phyloP scores from a whole-genome alignment of 2,113 vertebrate genomes.

The Neotoma lepida region DNA sequence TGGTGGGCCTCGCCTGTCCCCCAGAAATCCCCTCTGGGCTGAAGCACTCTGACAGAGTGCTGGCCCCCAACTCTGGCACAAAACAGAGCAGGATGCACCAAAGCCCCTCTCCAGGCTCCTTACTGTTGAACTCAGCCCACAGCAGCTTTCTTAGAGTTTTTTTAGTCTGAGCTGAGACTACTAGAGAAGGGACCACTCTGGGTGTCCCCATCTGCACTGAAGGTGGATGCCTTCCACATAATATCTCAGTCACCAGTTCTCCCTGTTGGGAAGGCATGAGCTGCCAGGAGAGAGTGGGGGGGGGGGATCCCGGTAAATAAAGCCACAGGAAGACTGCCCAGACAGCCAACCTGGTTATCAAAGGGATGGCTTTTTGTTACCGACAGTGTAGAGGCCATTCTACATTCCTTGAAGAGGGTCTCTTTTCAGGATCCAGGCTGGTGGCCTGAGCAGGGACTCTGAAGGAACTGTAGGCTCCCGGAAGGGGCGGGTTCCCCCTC shows the following conservation, averaged over 20 bases:
- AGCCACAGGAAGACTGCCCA: neutral
- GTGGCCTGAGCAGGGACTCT: neutral
- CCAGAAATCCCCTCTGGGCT: neutral
- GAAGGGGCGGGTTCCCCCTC: constrained; percentile 46
- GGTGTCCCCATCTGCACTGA: neutral
- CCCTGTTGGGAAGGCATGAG: neutral
- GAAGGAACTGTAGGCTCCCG: neutral
- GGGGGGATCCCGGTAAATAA: constrained; percentile 61
- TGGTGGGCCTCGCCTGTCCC: neutral
- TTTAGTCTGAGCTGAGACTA: neutral
- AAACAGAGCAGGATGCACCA: neutral
- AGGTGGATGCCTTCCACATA: neutral
- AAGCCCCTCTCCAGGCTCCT: too few species aligned
- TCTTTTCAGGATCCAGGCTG: neutral
- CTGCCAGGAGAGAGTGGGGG: constrained; percentile 59
- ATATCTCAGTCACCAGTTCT: accelerated
- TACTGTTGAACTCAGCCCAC: neutral
- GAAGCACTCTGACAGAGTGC: too few species aligned
- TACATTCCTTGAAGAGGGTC: constrained; percentile 59
- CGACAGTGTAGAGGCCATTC: neutral
- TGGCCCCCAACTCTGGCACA: neutral
- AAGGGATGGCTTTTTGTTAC: constrained; percentile 43
- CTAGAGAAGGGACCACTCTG: neutral
- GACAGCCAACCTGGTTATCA: constrained; percentile 3
- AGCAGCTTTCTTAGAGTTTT: neutral